Evolutionary conservation across 2,113 vertebrate genomes (phyloP).

Genomic region (Mustela nigripes): DNA sequence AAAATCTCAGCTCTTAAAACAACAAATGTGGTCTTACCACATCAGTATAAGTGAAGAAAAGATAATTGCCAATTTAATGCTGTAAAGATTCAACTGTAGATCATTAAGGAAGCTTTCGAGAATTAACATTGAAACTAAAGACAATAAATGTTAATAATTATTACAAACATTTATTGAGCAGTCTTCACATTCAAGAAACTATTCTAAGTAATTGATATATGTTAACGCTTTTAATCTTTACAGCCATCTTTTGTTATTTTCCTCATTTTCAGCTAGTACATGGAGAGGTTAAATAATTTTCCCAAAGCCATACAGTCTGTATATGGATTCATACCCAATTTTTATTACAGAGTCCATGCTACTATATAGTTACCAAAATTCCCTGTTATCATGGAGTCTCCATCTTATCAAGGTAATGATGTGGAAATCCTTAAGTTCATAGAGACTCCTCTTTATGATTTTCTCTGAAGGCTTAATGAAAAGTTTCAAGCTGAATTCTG

Average conservation of each 20-base stretch:
- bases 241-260: neutral
- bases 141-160: conserved; percentile 9
- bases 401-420: neutral
- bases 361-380: neutral
- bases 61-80: neutral
- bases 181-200: conserved; percentile 1
- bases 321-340: neutral
- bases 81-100: neutral
- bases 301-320: neutral
- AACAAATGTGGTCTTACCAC: conserved; percentile 18
- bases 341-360: neutral
- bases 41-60: neutral
- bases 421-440: neutral
- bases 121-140: conserved; percentile 26
- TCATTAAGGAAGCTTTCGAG: conserved; percentile 2
- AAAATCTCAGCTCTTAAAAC: conserved; percentile 23
- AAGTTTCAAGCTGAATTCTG: conserved; percentile 5
- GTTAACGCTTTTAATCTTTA: conserved; percentile 42
- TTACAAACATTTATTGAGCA: neutral
- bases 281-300: conserved; percentile 20
- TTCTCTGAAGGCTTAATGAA: neutral
- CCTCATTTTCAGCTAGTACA: neutral
- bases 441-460: neutral
- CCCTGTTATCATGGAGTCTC: neutral
- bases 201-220: neutral